Conservation (phyloP, 2,888 invertebrate species). For the Dorcus hopei region DNA sequence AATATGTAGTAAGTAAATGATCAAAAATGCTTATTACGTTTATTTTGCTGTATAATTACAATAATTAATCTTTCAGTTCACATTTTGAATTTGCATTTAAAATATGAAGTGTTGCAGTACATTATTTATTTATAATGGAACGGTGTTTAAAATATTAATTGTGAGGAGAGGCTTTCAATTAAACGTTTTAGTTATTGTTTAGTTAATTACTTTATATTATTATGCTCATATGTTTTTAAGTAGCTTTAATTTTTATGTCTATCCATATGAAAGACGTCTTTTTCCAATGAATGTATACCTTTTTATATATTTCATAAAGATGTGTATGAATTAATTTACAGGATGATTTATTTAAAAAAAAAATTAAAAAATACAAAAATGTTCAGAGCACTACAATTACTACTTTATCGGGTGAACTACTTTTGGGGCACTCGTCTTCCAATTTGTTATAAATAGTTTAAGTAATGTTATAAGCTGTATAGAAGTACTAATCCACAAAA, state of each 20-base stretch:
- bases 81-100: neutral
- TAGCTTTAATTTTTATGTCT: neutral
- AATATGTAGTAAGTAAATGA: no score
- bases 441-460: no score
- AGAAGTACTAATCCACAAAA: no score
- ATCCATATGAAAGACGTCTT: neutral
- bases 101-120: neutral
- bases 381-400: no score
- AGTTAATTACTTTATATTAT: slow-evolving; percentile 1
- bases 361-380: no score
- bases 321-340: no score
- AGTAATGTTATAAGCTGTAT: no score
- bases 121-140: neutral
- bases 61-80: neutral
- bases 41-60: neutral
- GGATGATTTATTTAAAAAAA: no score
- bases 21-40: neutral
- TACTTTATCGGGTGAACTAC: no score
- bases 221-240: slow-evolving; percentile 2
- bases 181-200: slow-evolving; percentile 1
- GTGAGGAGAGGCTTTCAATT: neutral
- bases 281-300: neutral
- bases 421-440: no score
- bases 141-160: neutral
- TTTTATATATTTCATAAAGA: no score